phyloP scores from a whole-genome alignment of 2,113 vertebrate genomes.

The Ctenodactylus gundi region DNA sequence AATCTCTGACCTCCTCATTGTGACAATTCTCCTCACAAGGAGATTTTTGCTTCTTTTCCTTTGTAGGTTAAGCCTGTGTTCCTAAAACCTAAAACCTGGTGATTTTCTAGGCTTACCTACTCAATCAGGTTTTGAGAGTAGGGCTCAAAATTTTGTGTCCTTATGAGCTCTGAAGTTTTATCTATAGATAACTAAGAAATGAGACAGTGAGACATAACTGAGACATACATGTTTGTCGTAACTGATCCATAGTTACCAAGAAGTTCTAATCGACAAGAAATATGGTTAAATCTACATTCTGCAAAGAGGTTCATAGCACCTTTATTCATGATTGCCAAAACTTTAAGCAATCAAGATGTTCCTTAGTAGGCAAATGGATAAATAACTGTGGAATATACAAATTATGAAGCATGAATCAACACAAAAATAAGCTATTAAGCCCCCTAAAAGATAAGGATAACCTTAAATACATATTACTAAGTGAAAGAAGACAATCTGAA shows the following conservation, averaged over 20 bases:
- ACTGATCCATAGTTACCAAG: not conserved
- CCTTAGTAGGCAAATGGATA: not conserved
- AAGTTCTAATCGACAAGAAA: not conserved
- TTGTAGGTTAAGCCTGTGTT: not conserved
- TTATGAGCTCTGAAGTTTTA: not conserved
- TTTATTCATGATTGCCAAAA: not conserved
- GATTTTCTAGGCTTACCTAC: not conserved
- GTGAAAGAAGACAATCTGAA: not conserved
- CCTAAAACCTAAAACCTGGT: conserved; percentile 2
- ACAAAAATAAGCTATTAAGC: not conserved
- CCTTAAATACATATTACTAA: not conserved
- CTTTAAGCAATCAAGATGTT: not conserved
- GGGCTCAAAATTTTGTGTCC: not conserved
- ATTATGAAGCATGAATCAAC: not conserved
- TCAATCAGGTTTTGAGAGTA: not conserved
- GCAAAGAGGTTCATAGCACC: not conserved
- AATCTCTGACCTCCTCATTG: conserved; percentile 63
- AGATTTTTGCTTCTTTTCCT: not conserved
- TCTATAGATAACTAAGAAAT: not conserved
- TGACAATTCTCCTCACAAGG: not conserved
- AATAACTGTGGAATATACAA: not conserved
- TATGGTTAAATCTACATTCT: not conserved
- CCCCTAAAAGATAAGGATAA: not conserved
- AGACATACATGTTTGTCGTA: not conserved
- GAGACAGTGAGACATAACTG: too few species aligned